Base-by-base conservation (phyloP, 2,113 vertebrate genomes). In the Microcebus griseorufus region DNA sequence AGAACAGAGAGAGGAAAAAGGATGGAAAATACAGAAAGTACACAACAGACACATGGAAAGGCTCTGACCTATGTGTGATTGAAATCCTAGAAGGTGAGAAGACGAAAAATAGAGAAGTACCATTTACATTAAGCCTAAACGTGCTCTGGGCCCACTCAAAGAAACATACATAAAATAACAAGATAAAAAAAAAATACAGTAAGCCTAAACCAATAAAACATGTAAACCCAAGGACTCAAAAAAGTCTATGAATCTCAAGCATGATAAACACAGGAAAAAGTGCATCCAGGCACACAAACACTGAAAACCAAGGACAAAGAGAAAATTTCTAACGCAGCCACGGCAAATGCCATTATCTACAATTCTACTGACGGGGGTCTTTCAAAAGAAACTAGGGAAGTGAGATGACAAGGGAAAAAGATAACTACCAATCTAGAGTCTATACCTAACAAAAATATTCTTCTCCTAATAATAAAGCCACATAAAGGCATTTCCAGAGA, bases 31-130 rank as follows among this genome's bases (percentile, higher is more conserved):
- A 12, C 0, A 10, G 9, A 32, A 32, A 27, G 51, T n/a, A 76
- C 29, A 25, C 0, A 14, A 1, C 4, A 45, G n/a, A 20, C 22
- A 1, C 6, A 1, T 0, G 6, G 22, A 1, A 55, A 51, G n/a
- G 32, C 48, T 22, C 18, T 6, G 67, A 5, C 23, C 0, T 12
- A 3, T 2, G 32, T 12, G 69, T 32, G 39, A 53, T 4, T 4
- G 1, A 42, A n/a, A 27, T 17, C 34, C 9, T 0, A 25, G 3
- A 32, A 29, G 37, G 6, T 4, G 39, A 42, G n/a, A 29, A 20
- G 60, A 51, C 2, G n/a, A 25, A 34, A 14, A 27, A 27, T 5
- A 20, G 55, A 16, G 0, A 34, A 39, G 51, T 0, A 22, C 20
- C 1, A 27, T 10, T 20, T 1, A 32, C 20, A 8, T 0, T 25